phyloP scores from a whole-genome alignment of 1,140 invertebrate species.

The Eupristina koningsbergeri region DNA sequence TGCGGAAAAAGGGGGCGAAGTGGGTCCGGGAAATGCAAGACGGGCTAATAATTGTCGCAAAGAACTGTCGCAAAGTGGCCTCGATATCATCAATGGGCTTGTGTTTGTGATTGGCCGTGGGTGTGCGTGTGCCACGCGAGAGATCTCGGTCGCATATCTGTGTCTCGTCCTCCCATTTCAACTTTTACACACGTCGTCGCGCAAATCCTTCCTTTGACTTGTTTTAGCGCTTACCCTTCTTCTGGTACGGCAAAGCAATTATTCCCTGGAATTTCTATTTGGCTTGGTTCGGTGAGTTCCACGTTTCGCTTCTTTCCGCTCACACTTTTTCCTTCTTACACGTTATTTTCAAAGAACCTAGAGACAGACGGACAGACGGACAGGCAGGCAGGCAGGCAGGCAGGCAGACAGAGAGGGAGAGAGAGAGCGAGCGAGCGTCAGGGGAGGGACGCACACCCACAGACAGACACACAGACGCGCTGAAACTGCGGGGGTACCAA shows the following conservation, averaged over 20 bases:
- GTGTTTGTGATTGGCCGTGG: too few species aligned
- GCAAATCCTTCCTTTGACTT: constrained; percentile 23
- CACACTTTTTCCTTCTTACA: not conserved
- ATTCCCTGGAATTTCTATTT: constrained; percentile 51
- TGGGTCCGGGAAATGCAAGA: not conserved
- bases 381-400: too few species aligned
- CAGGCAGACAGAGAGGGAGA: constrained; percentile 9
- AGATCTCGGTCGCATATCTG: not conserved
- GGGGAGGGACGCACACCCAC: too few species aligned
- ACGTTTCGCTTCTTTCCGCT: not conserved
- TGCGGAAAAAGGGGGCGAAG: too few species aligned
- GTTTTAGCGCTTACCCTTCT: constrained; percentile 38
- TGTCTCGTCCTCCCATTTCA: not conserved
- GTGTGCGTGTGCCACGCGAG: too few species aligned
- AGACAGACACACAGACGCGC: too few species aligned
- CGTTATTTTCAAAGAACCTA: not conserved
- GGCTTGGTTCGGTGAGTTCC: constrained; percentile 34
- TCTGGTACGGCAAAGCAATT: constrained; percentile 39
- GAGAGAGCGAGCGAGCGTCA: not conserved
- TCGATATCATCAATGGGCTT: too few species aligned
- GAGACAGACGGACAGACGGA: too few species aligned
- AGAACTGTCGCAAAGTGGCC: not conserved
- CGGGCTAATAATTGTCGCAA: not conserved
- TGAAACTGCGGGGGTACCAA: not conserved
- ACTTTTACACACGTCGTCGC: constrained; percentile 6